A percentile compares a stretch with the other conserved stretches of the same genome.
Conservation (phyloP, 2,113 vertebrate species). For the Meles meles region DNA sequence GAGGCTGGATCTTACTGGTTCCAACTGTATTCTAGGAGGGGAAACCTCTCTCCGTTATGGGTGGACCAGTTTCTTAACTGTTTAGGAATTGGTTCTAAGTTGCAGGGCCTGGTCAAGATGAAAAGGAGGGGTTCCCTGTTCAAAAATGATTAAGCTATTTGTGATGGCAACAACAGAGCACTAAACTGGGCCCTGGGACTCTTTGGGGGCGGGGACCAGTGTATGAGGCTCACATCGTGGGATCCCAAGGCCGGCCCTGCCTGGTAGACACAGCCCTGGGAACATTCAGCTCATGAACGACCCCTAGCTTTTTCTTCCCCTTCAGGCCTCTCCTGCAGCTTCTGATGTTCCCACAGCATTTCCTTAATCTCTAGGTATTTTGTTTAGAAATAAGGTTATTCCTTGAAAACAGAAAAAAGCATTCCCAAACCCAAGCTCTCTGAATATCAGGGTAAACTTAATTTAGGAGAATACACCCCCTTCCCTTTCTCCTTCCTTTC, state of each 20-base stretch:
- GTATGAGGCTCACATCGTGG: background rate
- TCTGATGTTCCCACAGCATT: background rate
- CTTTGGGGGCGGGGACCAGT: background rate
- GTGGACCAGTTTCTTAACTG: background rate
- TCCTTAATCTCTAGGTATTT: background rate
- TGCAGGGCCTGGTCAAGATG: background rate
- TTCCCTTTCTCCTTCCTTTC: background rate
- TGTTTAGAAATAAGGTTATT: background rate
- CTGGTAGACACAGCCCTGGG: fast-evolving
- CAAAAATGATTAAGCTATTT: background rate
- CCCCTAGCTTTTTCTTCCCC: background rate
- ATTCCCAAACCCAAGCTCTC: background rate
- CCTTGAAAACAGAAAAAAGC: background rate
- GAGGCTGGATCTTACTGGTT: background rate
- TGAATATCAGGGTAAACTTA: background rate
- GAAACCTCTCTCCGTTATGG: background rate
- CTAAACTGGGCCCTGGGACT: background rate
- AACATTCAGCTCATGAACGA: background rate
- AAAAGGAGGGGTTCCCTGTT: background rate
- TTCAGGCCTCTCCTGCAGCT: background rate
- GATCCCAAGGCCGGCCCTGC: background rate
- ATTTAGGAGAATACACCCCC: background rate
- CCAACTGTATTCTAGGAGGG: fast-evolving
- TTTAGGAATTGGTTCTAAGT: background rate
- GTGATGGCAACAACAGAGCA: background rate